Evolutionary conservation across 1,140 invertebrate species (phyloP).

Genomic region (Panagrolaimus sp.): DNA sequence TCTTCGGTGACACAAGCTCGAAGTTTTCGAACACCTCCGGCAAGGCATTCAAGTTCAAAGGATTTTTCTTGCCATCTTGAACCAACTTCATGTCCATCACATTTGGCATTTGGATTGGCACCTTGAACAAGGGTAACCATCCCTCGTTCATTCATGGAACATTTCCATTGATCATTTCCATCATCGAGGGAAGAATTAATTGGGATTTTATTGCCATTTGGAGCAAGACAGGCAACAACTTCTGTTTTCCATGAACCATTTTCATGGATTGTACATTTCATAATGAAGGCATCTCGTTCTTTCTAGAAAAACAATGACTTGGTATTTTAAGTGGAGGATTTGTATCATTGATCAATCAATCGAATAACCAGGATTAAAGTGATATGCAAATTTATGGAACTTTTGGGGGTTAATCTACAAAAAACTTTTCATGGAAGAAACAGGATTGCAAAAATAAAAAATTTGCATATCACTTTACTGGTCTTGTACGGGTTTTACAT

Average conservation of each 20-base stretch:
- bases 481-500: too few species aligned
- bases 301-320: too few species aligned
- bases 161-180: constrained; percentile 33
- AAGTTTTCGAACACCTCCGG: constrained; percentile 31
- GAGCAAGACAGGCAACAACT: constrained; percentile 43
- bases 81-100: constrained; percentile 41
- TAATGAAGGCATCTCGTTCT: constrained; percentile 43
- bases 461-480: too few species aligned
- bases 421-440: too few species aligned
- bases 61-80: constrained; percentile 47
- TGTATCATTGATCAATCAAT: too few species aligned
- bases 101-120: constrained; percentile 45
- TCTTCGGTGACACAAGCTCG: constrained; percentile 40
- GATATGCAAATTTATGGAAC: too few species aligned
- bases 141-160: constrained; percentile 38
- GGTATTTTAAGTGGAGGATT: too few species aligned
- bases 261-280: constrained; percentile 40
- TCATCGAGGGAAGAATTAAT: constrained; percentile 32
- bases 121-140: constrained; percentile 40
- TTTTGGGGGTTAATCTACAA: too few species aligned
- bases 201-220: constrained; percentile 30
- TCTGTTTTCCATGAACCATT: constrained; percentile 49
- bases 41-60: constrained; percentile 45
- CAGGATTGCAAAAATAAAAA: too few species aligned
- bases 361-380: too few species aligned